These are phyloP conservation scores for Porites evermanni DNA, from an alignment of 92 coral and sea anemone genomes.

Conservation along the genomic window DNA sequence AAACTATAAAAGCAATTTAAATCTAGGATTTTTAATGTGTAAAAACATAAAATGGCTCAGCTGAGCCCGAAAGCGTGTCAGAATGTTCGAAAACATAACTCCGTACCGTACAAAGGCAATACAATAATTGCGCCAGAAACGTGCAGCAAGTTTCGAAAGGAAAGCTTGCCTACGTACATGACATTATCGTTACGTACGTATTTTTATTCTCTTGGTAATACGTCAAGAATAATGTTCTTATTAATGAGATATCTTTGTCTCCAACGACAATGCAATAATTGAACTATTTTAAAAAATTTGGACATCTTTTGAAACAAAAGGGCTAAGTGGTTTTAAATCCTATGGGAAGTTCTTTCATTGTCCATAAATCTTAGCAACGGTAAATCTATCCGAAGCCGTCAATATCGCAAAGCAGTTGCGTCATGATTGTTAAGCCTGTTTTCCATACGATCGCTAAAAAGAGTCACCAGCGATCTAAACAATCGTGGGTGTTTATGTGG, in stretches of 20 bases:
- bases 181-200: neutral
- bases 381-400: neutral
- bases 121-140: too few relatives aligned
- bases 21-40: too few relatives aligned
- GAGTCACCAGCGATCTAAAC: too few relatives aligned
- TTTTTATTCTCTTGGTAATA: neutral
- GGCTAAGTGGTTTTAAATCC: neutral
- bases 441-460: neutral
- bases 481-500: too few relatives aligned
- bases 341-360: neutral
- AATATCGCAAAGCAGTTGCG: neutral
- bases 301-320: neutral
- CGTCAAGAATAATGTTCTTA: constrained; percentile 3
- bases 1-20: too few relatives aligned
- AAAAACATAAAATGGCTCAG: too few relatives aligned
- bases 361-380: neutral
- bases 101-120: too few relatives aligned
- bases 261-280: neutral
- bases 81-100: too few relatives aligned
- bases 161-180: neutral
- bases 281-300: neutral
- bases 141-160: too few relatives aligned
- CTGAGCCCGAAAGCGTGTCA: too few relatives aligned
- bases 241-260: neutral
- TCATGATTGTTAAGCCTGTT: neutral